Base-by-base conservation (phyloP, 2,888 invertebrate species). In the Eupithecia centaureata region DNA sequence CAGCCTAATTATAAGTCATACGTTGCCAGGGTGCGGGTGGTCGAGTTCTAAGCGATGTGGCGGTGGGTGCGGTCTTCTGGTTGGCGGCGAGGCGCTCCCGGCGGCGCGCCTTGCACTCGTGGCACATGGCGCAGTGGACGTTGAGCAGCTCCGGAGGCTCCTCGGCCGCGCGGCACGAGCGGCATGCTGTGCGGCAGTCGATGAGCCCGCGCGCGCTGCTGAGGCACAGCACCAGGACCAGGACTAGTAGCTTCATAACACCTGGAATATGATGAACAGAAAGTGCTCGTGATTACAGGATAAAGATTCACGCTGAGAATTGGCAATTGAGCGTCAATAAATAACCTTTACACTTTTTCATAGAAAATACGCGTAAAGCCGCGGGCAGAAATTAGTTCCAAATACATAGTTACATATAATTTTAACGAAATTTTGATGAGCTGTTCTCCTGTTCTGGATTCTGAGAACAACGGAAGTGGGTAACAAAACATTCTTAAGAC, bases 41-140 rank as follows among this genome's bases (percentile, higher is more conserved):
- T 22, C 42, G 18, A 18, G 42, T 42, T n/a, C n/a, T 7, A 4
- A 15, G 15, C 54, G 54, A 10, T 8, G 54, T 10, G 4, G 54
- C 7, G 54, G 3, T n/a, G 30, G 27, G 7, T n/a, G 28, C 54
- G 1, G 27, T 5, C 7, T 28, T n/a, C 30, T 28, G 27, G 54
- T 52, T 33, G 12, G 3, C 2, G 5, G 5, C 12, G 30, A 32
- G 57, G n/a, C 57, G 30, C 68, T 86, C 85, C 28, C 81, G 74
- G 8, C 84, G 73, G 38, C 84, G 75, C 62, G 79, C 80, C 68
- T 84, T 84, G 73, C 91, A 91, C 73, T 91, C 91, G 15, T 81
- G 73, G 74, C 91, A 91, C 91, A 91, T 90, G 27, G 87, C 82
- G 74, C 91, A 91, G 82, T 90, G 86, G 28, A 91, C 86, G 65